Evolutionary conservation across 2,888 invertebrate species (phyloP), one percentile per base, ranked within the genome.

Genomic region (Nomada ruficornis): DNA sequence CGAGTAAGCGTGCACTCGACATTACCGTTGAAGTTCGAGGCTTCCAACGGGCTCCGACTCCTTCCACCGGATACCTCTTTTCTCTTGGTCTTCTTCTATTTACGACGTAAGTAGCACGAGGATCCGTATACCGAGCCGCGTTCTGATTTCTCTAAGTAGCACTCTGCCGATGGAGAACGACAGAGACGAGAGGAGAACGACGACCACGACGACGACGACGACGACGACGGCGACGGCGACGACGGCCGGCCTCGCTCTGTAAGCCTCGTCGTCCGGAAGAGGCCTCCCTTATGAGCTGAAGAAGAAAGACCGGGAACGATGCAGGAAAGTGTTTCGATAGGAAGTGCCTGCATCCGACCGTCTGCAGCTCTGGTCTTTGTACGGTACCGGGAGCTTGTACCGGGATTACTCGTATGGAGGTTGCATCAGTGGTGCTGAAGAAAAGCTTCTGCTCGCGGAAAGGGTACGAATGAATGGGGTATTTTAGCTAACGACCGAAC

Each of bases 71-170:
- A 82, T 79, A 81, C 85, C 88, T 89, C 87, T 88, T 89, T 86
- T 86, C 81, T 82, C 88, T 74, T 84, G 69, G 85, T 86, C 82
- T 84, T 86, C 86, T 86, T 87, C 86, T 86, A 86, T 89, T 89
- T 89, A 88, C 88, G 91, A 91, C 86, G 90, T 92, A 92, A 92
- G 93, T 91, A 91, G 90, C 89, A 87, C 86, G 82, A 88, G 76
- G 75, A 74, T 72, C 78, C 76, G 84, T 75, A 77, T 55, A 72
- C 75, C 59, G 76, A 36, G 72, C 86, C 74, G 80, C 85, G 86
- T 85, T 85, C 90, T 93, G 93, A 94, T 94, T 93, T 93, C 90
- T 93, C 88, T 91, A 93, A 94, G 93, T 94, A 92, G 92, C 92
- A 93, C 93, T 92, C 90, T 81, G 85, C 88, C 91, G 90, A 92